These are phyloP conservation scores for Cosmia trapezina DNA, from an alignment of 2,888 invertebrate species.

Conservation along the genomic window DNA sequence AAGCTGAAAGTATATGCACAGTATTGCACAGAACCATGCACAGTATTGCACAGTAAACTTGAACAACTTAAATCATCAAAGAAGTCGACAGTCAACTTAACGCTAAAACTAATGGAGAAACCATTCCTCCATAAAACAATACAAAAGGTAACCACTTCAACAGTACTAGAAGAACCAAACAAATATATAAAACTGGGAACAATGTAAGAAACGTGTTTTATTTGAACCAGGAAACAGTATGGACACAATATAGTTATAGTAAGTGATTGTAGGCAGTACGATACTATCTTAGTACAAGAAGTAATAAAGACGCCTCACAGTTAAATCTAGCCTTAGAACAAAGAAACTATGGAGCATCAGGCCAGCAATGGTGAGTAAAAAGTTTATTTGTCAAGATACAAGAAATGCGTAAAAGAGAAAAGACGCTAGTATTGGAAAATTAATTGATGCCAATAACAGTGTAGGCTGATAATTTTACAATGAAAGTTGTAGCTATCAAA, in stretches of 20 bases:
- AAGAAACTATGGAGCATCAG: conserved; percentile 63
- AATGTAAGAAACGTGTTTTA: conserved; percentile 71
- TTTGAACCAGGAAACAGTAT: conserved; percentile 78
- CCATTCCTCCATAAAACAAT: conserved; percentile 24
- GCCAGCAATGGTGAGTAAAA: neutral
- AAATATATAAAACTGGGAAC: conserved; percentile 50
- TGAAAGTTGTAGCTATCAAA: neutral
- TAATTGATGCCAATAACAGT: neutral
- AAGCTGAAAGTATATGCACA: no score
- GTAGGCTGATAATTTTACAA: neutral
- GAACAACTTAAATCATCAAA: conserved; percentile 3
- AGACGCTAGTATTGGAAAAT: neutral
- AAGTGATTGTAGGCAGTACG: conserved; percentile 77
- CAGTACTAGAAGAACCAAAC: conserved; percentile 35
- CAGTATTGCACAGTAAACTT: no score
- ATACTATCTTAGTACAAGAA: conserved; percentile 81
- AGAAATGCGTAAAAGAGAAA: neutral
- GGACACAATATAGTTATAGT: conserved; percentile 78
- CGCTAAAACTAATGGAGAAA: conserved; percentile 16
- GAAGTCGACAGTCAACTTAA: conserved; percentile 6
- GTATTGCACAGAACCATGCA: no score
- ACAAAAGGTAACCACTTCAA: conserved; percentile 33
- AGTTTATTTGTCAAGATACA: no score
- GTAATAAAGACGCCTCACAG: conserved; percentile 85
- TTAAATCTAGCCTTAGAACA: conserved; percentile 77